Evolutionary conservation across 2,113 vertebrate species (phyloP).

Genomic region (Sceloporus tristichus): DNA sequence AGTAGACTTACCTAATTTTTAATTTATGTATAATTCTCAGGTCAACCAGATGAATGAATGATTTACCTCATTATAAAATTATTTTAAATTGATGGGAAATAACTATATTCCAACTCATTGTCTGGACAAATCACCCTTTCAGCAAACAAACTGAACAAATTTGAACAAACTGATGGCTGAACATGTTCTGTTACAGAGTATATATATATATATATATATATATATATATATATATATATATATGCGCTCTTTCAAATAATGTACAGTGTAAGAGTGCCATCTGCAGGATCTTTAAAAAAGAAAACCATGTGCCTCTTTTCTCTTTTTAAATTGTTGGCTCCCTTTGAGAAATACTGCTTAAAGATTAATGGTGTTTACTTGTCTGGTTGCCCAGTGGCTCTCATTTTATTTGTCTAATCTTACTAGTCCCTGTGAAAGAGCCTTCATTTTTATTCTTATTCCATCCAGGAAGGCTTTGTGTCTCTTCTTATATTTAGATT

Average conservation of each 20-base stretch:
- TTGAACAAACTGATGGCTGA: slow-evolving; percentile 10
- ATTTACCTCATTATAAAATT: slow-evolving; percentile 32
- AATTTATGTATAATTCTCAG: not conserved
- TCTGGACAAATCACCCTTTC: slow-evolving; percentile 50
- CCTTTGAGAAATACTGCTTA: slow-evolving; percentile 49
- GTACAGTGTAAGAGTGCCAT: slow-evolving; percentile 74
- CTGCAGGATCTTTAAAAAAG: slow-evolving; percentile 70
- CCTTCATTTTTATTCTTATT: slow-evolving; percentile 16
- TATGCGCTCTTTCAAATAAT: slow-evolving; percentile 1
- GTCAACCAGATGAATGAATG: slow-evolving; percentile 27
- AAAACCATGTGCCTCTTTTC: not conserved
- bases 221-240: too few relatives aligned
- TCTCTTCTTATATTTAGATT: not conserved
- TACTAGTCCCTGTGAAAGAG: slow-evolving; percentile 36
- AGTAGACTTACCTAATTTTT: not conserved
- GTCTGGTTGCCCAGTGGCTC: slow-evolving; percentile 53
- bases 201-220: too few relatives aligned
- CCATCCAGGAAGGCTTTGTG: slow-evolving; percentile 9
- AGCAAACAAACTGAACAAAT: slow-evolving; percentile 22
- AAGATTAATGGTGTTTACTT: slow-evolving; percentile 62
- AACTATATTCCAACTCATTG: slow-evolving; percentile 11
- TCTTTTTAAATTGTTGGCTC: slow-evolving; percentile 29
- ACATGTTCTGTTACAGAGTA: not conserved
- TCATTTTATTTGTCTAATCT: slow-evolving; percentile 47
- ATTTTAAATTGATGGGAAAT: slow-evolving; percentile 32